Evolutionary conservation across 1,140 invertebrate genomes (phyloP).

Genomic region (Lucilia sericata): DNA sequence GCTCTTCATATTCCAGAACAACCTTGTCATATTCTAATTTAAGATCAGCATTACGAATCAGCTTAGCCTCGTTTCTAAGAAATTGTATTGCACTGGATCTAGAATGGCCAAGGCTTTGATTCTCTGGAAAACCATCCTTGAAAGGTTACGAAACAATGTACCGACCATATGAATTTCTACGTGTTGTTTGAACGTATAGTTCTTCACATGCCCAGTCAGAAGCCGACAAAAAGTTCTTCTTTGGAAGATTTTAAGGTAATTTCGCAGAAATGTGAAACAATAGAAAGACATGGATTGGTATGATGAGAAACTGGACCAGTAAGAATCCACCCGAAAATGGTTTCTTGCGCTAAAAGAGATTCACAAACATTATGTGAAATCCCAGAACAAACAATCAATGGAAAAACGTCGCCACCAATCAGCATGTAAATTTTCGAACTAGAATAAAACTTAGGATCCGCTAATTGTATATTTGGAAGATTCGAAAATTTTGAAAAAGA

Average conservation of each 20-base stretch:
- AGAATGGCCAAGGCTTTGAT: background rate
- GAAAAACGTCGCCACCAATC: background rate
- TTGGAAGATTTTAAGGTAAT: conserved; percentile 4
- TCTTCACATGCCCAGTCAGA: background rate
- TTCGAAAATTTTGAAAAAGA: too few species aligned
- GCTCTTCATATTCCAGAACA: background rate
- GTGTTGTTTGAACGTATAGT: background rate
- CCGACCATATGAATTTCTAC: background rate
- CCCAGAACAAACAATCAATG: background rate
- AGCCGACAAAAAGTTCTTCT: background rate
- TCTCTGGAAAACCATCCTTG: background rate
- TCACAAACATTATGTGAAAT: too few species aligned
- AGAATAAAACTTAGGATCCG: too few species aligned
- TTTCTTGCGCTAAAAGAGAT: too few species aligned
- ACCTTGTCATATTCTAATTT: background rate
- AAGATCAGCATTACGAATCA: background rate
- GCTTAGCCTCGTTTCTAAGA: background rate
- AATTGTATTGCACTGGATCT: background rate
- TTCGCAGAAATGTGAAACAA: too few species aligned
- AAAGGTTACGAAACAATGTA: background rate
- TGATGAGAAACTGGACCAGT: too few species aligned
- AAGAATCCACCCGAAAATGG: too few species aligned
- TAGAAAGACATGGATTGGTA: too few species aligned
- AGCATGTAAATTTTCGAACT: too few species aligned
- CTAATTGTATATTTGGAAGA: too few species aligned